Evolutionary conservation across 2,888 invertebrate species (phyloP).

Genomic region (Chymomyza caudatula): DNA sequence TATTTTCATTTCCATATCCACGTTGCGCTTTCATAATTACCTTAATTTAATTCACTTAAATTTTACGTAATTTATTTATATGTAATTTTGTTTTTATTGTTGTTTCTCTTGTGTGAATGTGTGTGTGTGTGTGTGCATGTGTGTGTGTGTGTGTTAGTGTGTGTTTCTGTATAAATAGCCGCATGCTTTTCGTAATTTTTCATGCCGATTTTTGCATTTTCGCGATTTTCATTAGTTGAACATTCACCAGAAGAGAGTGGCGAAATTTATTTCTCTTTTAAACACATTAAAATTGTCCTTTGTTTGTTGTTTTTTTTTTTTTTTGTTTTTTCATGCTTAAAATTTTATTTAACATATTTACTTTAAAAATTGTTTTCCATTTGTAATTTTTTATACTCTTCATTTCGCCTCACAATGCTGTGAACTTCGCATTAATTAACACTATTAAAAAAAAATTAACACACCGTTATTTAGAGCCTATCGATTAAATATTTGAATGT

Average conservation of each 20-base stretch:
- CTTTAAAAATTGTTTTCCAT: constrained; percentile 44
- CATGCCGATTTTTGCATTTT: neutral
- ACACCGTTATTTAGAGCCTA: constrained; percentile 47
- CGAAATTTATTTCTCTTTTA: constrained; percentile 40
- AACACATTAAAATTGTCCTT: constrained; percentile 52
- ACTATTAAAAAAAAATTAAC: constrained; percentile 31
- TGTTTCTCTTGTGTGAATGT: constrained; percentile 14
- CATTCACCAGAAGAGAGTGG: neutral
- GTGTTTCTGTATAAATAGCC: too few relatives aligned
- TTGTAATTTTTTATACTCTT: constrained; percentile 14
- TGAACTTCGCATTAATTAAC: constrained; percentile 35
- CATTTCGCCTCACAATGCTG: neutral
- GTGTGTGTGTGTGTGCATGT: neutral
- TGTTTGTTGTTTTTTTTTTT: constrained; percentile 39
- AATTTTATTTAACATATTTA: constrained; percentile 50
- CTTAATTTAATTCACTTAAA: constrained; percentile 26
- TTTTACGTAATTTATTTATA: constrained; percentile 32
- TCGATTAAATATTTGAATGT: constrained; percentile 36
- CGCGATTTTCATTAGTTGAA: neutral
- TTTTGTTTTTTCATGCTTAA: constrained; percentile 42
- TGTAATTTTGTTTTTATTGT: constrained; percentile 21
- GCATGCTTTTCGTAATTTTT: neutral
- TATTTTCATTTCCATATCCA: constrained; percentile 16
- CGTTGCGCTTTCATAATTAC: constrained; percentile 8
- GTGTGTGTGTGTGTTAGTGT: neutral